Evolutionary conservation across 2,888 invertebrate species (phyloP).

Genomic region (Megalurothrips usitatus): DNA sequence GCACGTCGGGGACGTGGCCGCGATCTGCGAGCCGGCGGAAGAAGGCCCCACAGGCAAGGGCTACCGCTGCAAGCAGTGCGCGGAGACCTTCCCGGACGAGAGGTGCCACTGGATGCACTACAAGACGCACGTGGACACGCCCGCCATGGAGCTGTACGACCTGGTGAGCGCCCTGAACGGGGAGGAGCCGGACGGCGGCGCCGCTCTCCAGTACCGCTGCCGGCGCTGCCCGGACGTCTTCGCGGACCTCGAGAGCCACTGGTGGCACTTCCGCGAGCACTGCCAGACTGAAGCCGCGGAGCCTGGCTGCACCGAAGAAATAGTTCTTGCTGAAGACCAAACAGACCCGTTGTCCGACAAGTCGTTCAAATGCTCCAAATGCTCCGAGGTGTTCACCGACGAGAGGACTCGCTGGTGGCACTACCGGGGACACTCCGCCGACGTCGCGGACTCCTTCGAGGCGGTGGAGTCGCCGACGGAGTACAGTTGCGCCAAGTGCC

Average conservation of each 20-base stretch:
- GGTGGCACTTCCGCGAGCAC: not conserved
- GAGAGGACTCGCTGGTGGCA: not conserved
- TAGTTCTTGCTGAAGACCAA: not conserved
- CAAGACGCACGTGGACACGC: not conserved
- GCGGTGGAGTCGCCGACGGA: not conserved
- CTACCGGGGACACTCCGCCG: not conserved
- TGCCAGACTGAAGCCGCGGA: not conserved
- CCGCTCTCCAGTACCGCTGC: conserved; percentile 1
- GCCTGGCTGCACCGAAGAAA: not conserved
- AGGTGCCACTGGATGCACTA: not conserved
- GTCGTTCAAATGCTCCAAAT: not conserved
- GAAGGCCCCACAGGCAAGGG: too few relatives aligned
- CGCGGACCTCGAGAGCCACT: not conserved
- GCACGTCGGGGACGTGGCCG: too few relatives aligned
- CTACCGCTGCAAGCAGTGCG: not conserved
- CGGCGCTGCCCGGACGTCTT: not conserved
- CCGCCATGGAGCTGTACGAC: not conserved
- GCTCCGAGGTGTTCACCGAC: not conserved
- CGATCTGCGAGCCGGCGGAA: too few relatives aligned
- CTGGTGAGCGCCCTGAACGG: not conserved
- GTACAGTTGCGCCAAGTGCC: not conserved
- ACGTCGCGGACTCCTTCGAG: not conserved
- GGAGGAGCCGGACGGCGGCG: not conserved
- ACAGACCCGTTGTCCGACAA: not conserved
- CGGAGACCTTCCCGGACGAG: not conserved